Conservation (phyloP, 2,888 invertebrate species). For the Byasa hedistus region DNA sequence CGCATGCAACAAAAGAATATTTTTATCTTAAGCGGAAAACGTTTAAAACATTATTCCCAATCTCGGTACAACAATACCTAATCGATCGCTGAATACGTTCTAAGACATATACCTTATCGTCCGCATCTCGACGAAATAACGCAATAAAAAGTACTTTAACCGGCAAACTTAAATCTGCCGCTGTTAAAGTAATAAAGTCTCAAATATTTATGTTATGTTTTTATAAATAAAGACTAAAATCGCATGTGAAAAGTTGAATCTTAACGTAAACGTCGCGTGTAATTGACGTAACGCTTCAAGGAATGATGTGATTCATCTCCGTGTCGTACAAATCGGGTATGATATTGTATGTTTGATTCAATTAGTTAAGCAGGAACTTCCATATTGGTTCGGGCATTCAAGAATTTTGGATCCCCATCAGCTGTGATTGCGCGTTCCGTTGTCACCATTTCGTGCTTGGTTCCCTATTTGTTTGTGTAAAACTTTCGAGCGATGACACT, state of each 20-base stretch:
- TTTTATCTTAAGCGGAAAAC: slow-evolving; percentile 63
- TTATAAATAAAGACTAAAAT: slow-evolving; percentile 45
- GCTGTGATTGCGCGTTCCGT: slow-evolving; percentile 10
- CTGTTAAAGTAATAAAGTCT: slow-evolving; percentile 33
- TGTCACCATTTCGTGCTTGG: neutral
- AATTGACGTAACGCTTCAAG: slow-evolving; percentile 63
- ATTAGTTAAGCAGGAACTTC: slow-evolving; percentile 63
- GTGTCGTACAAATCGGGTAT: slow-evolving; percentile 62
- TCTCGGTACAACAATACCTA: slow-evolving; percentile 59
- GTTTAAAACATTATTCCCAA: slow-evolving; percentile 55
- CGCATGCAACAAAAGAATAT: slow-evolving; percentile 51
- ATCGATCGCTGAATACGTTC: slow-evolving; percentile 61
- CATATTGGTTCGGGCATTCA: slow-evolving; percentile 54
- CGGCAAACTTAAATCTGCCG: slow-evolving; percentile 35
- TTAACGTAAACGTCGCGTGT: slow-evolving; percentile 46
- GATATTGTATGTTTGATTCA: slow-evolving; percentile 70
- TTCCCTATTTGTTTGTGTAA: neutral
- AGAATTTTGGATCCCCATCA: slow-evolving; percentile 39
- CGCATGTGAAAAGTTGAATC: slow-evolving; percentile 38
- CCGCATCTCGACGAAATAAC: slow-evolving; percentile 66
- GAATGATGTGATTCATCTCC: slow-evolving; percentile 68
- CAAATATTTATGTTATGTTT: slow-evolving; percentile 40
- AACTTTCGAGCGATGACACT: neutral
- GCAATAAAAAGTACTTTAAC: slow-evolving; percentile 64
- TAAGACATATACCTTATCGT: slow-evolving; percentile 62